Evolutionary conservation across 2,113 vertebrate species (phyloP).

Genomic region (Ophthalmolycus amberensis): DNA sequence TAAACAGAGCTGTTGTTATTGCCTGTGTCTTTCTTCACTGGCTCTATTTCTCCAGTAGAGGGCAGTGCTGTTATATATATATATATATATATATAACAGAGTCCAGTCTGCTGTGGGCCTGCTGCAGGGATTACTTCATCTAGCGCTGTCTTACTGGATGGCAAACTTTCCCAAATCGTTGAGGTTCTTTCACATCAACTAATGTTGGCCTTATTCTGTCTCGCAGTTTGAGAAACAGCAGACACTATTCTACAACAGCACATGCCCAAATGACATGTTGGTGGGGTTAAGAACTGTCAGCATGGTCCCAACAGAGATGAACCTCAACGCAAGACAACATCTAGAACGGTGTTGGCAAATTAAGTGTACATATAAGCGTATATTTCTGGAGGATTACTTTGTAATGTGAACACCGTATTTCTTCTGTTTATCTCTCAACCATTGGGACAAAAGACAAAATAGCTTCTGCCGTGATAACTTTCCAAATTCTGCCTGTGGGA

Average conservation of each 20-base stretch:
- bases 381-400: background rate
- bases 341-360: background rate
- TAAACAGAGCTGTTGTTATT: background rate
- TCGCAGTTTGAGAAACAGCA: background rate
- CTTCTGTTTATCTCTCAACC: background rate
- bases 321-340: background rate
- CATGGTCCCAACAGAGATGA: background rate
- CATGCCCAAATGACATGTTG: background rate
- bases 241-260: background rate
- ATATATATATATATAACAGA: background rate
- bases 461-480: background rate
- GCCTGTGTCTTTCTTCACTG: slow-evolving; percentile 18
- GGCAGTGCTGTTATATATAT: slow-evolving; percentile 58
- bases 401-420: background rate
- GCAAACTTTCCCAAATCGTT: background rate
- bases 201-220: background rate
- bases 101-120: background rate
- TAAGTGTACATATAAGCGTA: background rate
- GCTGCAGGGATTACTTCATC: background rate
- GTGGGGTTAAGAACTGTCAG: background rate
- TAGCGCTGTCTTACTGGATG: background rate
- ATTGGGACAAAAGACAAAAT: background rate
- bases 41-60: slow-evolving; percentile 61
- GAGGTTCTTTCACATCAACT: background rate
- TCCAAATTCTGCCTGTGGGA: background rate